Percentiles rank a stretch among this genome's conserved stretches.
Evolutionary conservation across 1,140 invertebrate genomes (phyloP).

Genomic region (Tetramorium parvispinum): DNA sequence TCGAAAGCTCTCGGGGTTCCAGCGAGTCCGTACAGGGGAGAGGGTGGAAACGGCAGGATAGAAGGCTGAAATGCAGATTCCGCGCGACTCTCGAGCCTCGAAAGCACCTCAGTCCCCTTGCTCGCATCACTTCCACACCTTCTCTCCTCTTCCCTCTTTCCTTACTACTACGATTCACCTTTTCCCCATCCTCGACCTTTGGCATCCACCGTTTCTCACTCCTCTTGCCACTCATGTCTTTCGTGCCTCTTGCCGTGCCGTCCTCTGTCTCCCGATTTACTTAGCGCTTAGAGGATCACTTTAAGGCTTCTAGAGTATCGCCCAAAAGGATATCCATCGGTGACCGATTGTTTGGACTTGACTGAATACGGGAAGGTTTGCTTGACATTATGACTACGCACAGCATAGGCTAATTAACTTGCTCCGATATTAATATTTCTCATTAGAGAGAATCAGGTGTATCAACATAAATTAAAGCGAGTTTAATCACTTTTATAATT

Average conservation of each 20-base stretch:
- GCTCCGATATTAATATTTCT: background rate
- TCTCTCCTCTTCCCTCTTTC: slow-evolving; percentile 6
- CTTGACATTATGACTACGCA: background rate
- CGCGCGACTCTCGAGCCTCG: slow-evolving; percentile 78
- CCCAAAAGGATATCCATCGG: slow-evolving; percentile 30
- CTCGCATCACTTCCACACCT: slow-evolving; percentile 67
- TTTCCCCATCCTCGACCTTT: slow-evolving; percentile 41
- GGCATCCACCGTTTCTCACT: slow-evolving; percentile 46
- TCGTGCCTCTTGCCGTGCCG: slow-evolving; percentile 52
- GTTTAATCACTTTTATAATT: background rate
- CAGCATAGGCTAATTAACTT: background rate
- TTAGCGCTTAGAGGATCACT: slow-evolving; percentile 74
- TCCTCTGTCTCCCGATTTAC: slow-evolving; percentile 75
- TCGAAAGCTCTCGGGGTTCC: slow-evolving; percentile 83
- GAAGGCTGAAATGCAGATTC: slow-evolving; percentile 85
- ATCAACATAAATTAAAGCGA: background rate
- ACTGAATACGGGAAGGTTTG: background rate
- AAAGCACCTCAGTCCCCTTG: slow-evolving; percentile 72
- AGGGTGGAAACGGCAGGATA: slow-evolving; percentile 77
- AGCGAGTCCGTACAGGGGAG: slow-evolving; percentile 49
- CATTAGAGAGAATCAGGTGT: background rate
- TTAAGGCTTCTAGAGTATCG: slow-evolving; percentile 59
- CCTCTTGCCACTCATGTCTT: slow-evolving; percentile 41
- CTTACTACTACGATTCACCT: slow-evolving; percentile 64
- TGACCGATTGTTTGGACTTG: slow-evolving; percentile 31